Conservation (phyloP, 2,113 vertebrate genomes). For the Bambusicola thoracicus region DNA sequence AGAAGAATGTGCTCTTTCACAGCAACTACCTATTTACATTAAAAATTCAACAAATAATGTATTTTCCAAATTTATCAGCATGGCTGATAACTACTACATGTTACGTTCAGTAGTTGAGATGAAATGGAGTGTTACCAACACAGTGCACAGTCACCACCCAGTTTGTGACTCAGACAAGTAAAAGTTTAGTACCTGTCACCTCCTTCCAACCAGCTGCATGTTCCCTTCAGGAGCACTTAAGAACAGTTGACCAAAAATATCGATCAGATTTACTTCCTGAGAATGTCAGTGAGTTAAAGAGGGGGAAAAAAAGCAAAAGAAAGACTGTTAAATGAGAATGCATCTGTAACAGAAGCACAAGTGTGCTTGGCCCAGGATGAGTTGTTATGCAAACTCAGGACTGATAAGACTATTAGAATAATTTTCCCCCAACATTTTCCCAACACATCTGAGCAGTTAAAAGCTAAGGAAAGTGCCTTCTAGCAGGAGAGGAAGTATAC, state of each 20-base stretch:
- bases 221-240: neutral
- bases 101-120: neutral
- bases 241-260: neutral
- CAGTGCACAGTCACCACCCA: neutral
- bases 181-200: neutral
- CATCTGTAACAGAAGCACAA: neutral
- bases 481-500: neutral
- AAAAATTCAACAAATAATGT: neutral
- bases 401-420: rapidly evolving
- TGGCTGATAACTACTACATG: no score
- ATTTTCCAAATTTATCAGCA: neutral
- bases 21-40: neutral
- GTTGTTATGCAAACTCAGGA: neutral
- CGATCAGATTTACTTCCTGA: neutral
- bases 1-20: neutral
- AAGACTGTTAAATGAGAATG: neutral
- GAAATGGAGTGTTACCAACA: neutral
- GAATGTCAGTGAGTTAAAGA: neutral
- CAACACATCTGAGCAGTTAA: neutral
- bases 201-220: neutral
- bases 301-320: rapidly evolving
- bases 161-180: neutral
- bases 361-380: neutral
- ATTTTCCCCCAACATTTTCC: neutral
- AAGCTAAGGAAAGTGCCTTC: neutral